Evolutionary conservation across 1,140 invertebrate species (phyloP), one percentile per base, ranked within the genome.

Genomic region (Listronotus bonariensis): DNA sequence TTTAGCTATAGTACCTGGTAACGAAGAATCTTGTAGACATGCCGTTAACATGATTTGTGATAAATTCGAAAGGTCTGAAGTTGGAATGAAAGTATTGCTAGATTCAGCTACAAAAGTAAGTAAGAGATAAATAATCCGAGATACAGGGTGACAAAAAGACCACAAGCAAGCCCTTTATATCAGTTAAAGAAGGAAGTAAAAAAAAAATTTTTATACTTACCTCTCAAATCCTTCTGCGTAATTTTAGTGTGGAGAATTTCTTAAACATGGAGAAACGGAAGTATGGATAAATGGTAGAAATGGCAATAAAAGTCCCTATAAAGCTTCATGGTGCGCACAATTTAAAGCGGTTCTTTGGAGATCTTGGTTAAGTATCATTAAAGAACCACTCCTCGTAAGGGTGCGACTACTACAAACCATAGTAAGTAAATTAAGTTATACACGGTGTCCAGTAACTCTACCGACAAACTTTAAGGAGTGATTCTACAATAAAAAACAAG

Each of bases 321-420:
- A 93, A 80, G 92, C 91, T 9, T 87, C 86, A 0, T 97, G 93
- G 92, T 89, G 85, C 56, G 86, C 87, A 63, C 96, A 98, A 80
- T 96, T 98, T 77, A 79, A 85, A 7, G 92, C 92, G 0, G 88
- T 98, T 3, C 80, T 96, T 3, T 97, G 94, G 94, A 81, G 96
- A 49, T 95, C 92, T 11, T 96, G 91, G 88, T 78, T 96, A 8
- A 90, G 88, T 41, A 86, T 94, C 18, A 85, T 92, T 10, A 92
- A 96, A 76, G 95, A 98, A 76, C 95, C 94, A 85, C 42, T 94
- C 71, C 80, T 97, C 4, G 89, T 97, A 51, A 92, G 89, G 88
- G 91, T 97, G 49, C 84, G 93, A 69, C 77, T 96, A 51, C 76
- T 96, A 10, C 96, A 98, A 79, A 95, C 92, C 12, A 81, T 95